phyloP scores from a whole-genome alignment of 2,888 invertebrate species.

The Leptopilina drosophilae region DNA sequence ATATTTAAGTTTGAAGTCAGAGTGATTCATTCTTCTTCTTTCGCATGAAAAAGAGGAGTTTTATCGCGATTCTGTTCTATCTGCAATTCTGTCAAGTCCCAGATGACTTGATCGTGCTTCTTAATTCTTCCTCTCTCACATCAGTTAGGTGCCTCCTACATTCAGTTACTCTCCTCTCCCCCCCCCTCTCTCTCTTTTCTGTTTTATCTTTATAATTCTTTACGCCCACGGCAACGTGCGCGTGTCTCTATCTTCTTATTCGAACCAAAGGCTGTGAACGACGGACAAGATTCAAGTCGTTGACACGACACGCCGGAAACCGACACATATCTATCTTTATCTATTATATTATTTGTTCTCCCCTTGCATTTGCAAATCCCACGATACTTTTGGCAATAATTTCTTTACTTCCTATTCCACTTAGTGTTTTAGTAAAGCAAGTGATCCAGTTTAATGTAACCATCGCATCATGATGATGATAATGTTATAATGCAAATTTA shows the following conservation, averaged over 20 bases:
- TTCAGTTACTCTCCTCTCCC: conserved; percentile 22
- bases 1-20: too few species aligned
- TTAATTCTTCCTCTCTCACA: conserved; percentile 50
- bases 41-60: conserved; percentile 45
- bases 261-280: conserved; percentile 46
- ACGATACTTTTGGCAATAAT: conserved; percentile 46
- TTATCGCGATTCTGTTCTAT: conserved; percentile 70
- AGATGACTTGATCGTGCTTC: conserved; percentile 70
- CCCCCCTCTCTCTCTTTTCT: conserved; percentile 40
- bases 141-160: conserved; percentile 39
- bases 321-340: conserved; percentile 72
- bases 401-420: conserved; percentile 37
- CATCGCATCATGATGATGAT: too few species aligned
- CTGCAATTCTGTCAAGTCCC: conserved; percentile 74
- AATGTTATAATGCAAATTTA: too few species aligned
- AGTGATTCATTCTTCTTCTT: conserved; percentile 54
- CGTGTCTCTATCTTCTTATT: conserved; percentile 36
- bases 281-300: conserved; percentile 72
- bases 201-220: conserved; percentile 31
- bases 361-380: neutral
- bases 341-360: conserved; percentile 55
- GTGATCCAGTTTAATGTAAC: too few species aligned
- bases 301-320: conserved; percentile 75
- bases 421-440: too few species aligned
- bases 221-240: conserved; percentile 34